Evolutionary conservation across 2,797 vertebrate genomes (phyloP).

Genomic region (Sarcoramphus papa): DNA sequence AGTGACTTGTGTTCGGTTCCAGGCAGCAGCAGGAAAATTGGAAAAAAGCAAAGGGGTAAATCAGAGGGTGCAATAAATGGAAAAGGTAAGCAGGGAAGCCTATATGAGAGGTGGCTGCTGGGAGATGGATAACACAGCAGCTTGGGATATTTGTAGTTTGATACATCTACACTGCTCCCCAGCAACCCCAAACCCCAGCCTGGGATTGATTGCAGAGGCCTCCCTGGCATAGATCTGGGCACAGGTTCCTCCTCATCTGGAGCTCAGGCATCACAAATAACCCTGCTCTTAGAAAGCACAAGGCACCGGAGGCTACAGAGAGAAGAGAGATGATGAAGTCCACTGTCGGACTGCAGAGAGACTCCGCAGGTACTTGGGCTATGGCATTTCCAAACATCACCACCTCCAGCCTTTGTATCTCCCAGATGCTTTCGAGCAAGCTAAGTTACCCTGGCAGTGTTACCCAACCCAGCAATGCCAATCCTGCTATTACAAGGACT

Average conservation of each 20-base stretch:
- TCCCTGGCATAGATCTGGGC: not conserved
- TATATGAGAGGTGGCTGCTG: not conserved
- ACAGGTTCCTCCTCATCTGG: not conserved
- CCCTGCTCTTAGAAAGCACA: not conserved
- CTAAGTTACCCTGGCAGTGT: not conserved
- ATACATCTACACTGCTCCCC: not conserved
- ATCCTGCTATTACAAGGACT: not conserved
- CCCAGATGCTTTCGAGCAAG: not conserved
- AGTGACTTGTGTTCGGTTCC: not conserved
- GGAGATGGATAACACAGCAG: not conserved
- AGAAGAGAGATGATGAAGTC: not conserved
- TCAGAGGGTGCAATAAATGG: not conserved
- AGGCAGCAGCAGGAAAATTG: not conserved
- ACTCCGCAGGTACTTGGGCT: not conserved
- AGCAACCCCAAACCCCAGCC: not conserved
- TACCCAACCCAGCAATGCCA: not conserved
- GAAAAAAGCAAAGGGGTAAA: not conserved
- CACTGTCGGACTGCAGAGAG: not conserved
- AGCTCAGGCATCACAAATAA: not conserved
- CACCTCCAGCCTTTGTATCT: not conserved
- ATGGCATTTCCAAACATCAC: not conserved
- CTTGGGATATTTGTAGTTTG: not conserved
- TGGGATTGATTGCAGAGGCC: not conserved
- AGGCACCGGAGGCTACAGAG: not conserved
- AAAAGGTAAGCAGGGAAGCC: not conserved